These are phyloP conservation scores for Tachina grossa DNA, from an alignment of 2,888 invertebrate species.

Conservation along the genomic window DNA sequence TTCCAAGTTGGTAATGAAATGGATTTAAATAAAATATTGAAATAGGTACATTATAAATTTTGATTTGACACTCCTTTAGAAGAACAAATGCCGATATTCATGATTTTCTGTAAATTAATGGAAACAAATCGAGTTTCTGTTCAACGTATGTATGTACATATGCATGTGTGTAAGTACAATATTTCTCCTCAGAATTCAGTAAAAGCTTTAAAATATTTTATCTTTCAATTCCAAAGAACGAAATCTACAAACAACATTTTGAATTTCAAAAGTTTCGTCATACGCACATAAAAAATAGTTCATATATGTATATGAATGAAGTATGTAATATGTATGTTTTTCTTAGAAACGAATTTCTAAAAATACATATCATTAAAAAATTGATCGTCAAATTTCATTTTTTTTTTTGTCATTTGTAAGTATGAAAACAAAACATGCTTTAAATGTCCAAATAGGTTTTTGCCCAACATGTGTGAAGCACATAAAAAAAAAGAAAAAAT, in stretches of 20 bases:
- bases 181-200: not conserved
- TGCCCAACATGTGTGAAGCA: no score
- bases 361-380: conserved; percentile 46
- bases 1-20: no score
- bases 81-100: no score
- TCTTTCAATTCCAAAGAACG: not conserved
- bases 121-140: no score
- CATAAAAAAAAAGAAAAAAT: not conserved
- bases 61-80: no score
- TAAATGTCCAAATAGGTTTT: no score
- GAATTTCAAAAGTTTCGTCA: not conserved
- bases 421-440: conserved; percentile 1
- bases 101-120: no score
- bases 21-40: no score
- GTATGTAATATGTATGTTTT: not conserved
- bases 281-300: not conserved
- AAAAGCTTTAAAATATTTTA: not conserved
- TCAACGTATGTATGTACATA: no score
- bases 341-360: conserved; percentile 28
- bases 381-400: conserved; percentile 50
- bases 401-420: conserved; percentile 44
- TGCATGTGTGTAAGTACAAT: no score
- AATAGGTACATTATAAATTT: no score
- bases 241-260: not conserved
- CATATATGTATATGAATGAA: no score